phyloP scores from a whole-genome alignment of 2,888 invertebrate genomes.

The Mythimna impura region DNA sequence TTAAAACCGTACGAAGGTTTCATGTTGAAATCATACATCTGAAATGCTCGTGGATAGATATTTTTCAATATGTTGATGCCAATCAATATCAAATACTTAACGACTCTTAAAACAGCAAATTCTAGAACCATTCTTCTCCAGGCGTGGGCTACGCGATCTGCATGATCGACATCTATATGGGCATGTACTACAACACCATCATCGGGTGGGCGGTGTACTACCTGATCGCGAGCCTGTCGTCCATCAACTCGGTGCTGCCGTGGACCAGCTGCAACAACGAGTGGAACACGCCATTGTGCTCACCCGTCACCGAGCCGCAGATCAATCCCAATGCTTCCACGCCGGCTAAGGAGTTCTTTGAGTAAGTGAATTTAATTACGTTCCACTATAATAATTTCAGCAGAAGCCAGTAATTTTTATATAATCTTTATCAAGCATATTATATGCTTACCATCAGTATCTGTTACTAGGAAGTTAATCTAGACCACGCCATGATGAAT shows the following conservation, averaged over 20 bases:
- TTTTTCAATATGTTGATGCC: too few species aligned
- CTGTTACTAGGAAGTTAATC: too few species aligned
- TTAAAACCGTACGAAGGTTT: too few species aligned
- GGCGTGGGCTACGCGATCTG: slow-evolving; percentile 99
- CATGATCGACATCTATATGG: slow-evolving; percentile 98
- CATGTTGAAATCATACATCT: too few species aligned
- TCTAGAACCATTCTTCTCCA: slow-evolving; percentile 75
- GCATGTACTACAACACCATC: slow-evolving; percentile 99
- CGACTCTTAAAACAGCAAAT: too few species aligned
- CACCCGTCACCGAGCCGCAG: slow-evolving; percentile 90
- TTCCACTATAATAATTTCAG: too few species aligned
- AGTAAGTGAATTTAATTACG: slow-evolving; percentile 92
- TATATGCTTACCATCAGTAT: too few species aligned
- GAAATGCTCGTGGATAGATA: too few species aligned
- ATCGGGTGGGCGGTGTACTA: slow-evolving; percentile 99
- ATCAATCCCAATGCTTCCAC: slow-evolving; percentile 92
- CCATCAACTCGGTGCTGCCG: slow-evolving; percentile 94
- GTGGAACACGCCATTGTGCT: slow-evolving; percentile 96
- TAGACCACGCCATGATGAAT: too few species aligned
- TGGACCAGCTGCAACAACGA: slow-evolving; percentile 96
- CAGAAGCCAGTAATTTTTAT: too few species aligned
- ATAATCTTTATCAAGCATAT: too few species aligned
- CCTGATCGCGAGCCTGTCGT: slow-evolving; percentile 95
- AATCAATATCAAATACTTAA: too few species aligned
- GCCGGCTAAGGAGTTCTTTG: slow-evolving; percentile 97